Evolutionary conservation across 2,113 vertebrate genomes (phyloP).

Genomic region (Cyprinodon brontotheroides): DNA sequence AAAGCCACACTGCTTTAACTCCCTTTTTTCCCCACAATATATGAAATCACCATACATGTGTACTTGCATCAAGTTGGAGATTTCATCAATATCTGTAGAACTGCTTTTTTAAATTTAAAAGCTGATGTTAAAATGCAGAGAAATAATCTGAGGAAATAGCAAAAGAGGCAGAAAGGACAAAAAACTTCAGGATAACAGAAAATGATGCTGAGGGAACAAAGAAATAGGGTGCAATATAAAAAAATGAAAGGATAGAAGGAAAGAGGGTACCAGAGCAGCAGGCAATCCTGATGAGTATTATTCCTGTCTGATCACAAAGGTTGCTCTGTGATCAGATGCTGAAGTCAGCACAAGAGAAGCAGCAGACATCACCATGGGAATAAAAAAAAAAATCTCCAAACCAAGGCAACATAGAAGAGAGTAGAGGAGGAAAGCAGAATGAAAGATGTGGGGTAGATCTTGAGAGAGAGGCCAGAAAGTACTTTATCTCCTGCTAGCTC

Average conservation of each 20-base stretch:
- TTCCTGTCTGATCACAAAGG: conserved; percentile 64
- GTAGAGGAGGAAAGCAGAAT: conserved; percentile 10
- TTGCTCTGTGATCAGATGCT: conserved; percentile 60
- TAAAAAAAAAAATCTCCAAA: conserved; percentile 43
- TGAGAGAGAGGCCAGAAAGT: conserved; percentile 7
- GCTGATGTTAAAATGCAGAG: conserved; percentile 36
- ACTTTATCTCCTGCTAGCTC: conserved; percentile 14
- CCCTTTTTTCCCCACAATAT: background rate
- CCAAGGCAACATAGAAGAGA: conserved; percentile 20
- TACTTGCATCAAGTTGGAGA: conserved; percentile 1
- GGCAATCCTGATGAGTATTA: conserved; percentile 58
- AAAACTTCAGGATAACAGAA: conserved; percentile 42
- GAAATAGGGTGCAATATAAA: conserved; percentile 48
- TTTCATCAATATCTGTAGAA: conserved; percentile 25
- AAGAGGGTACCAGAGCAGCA: conserved; percentile 41
- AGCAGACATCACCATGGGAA: conserved; percentile 47
- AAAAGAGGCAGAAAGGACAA: conserved; percentile 27
- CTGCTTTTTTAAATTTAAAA: conserved; percentile 43
- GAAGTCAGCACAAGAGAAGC: conserved; percentile 67
- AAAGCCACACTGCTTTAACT: background rate
- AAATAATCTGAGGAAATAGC: conserved; percentile 46
- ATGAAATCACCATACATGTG: conserved; percentile 14
- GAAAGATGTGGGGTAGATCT: background rate
- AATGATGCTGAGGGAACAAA: conserved; percentile 51
- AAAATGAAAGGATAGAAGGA: conserved; percentile 38